Evolutionary conservation across 2,797 vertebrate genomes (phyloP).

Genomic region (Neopelma chrysocephalum): DNA sequence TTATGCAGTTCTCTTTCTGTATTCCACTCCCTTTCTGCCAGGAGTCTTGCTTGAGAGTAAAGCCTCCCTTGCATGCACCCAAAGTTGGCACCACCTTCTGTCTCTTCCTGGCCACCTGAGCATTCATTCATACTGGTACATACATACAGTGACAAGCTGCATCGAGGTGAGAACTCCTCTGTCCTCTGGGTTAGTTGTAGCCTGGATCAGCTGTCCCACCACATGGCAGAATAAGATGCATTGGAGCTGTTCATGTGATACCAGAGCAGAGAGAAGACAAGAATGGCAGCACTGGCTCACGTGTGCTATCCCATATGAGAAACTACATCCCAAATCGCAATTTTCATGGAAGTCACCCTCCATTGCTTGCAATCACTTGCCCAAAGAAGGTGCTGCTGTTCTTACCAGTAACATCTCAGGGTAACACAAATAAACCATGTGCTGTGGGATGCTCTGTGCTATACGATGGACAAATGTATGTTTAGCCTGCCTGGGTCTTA

Average conservation of each 20-base stretch:
- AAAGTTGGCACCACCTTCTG: background rate
- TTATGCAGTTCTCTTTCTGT: background rate
- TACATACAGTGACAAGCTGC: background rate
- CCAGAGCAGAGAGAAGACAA: background rate
- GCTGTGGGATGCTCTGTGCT: background rate
- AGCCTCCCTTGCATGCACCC: background rate
- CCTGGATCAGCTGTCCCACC: background rate
- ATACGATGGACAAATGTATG: fast-evolving
- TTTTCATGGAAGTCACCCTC: background rate
- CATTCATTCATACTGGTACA: background rate
- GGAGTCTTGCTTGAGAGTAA: background rate
- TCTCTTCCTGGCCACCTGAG: background rate
- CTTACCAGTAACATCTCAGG: background rate
- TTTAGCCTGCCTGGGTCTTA: background rate
- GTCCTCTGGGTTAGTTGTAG: background rate
- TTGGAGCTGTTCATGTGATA: fast-evolving
- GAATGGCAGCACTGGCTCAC: background rate
- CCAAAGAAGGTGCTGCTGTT: background rate
- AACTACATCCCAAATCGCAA: background rate
- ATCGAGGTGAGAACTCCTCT: background rate
- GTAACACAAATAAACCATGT: background rate
- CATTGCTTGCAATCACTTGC: fast-evolving
- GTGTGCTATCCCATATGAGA: background rate
- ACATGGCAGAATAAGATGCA: background rate
- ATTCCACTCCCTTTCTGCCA: background rate